phyloP scores from a whole-genome alignment of 2,797 vertebrate species.

The Acanthurus lineatus region DNA sequence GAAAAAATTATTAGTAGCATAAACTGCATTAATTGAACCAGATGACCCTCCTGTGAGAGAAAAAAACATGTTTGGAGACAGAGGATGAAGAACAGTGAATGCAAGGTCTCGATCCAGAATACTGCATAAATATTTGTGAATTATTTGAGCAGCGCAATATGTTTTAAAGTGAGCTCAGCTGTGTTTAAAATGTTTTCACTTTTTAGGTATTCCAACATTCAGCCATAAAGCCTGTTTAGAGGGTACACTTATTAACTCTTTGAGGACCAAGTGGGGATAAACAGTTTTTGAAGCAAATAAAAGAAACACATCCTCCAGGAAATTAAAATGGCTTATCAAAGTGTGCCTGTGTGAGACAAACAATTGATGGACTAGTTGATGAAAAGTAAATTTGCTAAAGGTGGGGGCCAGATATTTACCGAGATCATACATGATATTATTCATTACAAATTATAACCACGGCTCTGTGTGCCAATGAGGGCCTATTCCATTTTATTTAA shows the following conservation, averaged over 20 bases:
- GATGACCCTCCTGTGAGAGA: conserved; percentile 4
- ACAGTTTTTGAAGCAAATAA: conserved; percentile 1
- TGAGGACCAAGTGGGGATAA: not conserved
- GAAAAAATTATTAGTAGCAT: not conserved
- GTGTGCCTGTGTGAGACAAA: not conserved
- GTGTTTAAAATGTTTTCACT: conserved; percentile 9
- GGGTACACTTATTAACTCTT: not conserved
- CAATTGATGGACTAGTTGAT: not conserved
- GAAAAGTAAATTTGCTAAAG: conserved; percentile 17
- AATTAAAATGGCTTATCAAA: not conserved
- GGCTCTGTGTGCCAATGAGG: not conserved
- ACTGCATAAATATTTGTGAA: conserved; percentile 43
- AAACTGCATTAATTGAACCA: not conserved
- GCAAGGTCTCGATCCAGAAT: conserved; percentile 11
- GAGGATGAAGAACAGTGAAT: conserved; percentile 18
- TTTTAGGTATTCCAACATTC: conserved; percentile 15
- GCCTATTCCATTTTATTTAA: not conserved
- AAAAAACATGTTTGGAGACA: not conserved
- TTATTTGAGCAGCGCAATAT: conserved; percentile 23
- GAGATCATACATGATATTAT: conserved; percentile 4
- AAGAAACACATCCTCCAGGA: not conserved
- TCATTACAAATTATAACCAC: conserved; percentile 3
- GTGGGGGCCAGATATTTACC: conserved; percentile 19
- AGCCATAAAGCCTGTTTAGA: not conserved
- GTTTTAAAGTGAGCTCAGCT: not conserved